Percentiles rank a stretch among this genome's conserved stretches.
Evolutionary conservation across 2,888 invertebrate species (phyloP).

Genomic region (Gymnocheta viridis): DNA sequence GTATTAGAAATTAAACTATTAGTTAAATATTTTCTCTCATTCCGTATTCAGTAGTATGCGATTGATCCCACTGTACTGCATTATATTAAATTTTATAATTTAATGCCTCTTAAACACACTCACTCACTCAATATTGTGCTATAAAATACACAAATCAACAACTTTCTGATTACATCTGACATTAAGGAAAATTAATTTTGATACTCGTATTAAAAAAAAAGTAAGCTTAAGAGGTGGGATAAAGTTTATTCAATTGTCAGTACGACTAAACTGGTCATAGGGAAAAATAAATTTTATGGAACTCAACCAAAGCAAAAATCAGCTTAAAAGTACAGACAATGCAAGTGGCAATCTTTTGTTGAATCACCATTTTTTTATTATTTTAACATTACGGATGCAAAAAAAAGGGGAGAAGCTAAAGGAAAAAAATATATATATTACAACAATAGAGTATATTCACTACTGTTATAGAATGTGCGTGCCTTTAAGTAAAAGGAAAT

Average conservation of each 20-base stretch:
- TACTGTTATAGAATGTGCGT: neutral
- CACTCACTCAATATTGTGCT: neutral
- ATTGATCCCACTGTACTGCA: too few relatives aligned
- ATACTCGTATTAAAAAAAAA: neutral
- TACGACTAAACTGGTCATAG: neutral
- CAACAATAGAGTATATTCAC: neutral
- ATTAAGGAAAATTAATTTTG: constrained; percentile 1
- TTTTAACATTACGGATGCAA: neutral
- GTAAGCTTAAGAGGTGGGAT: neutral
- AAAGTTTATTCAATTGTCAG: neutral
- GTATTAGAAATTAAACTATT: too few relatives aligned
- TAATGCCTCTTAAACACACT: neutral
- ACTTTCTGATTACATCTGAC: neutral
- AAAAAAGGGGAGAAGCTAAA: neutral
- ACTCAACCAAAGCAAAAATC: neutral
- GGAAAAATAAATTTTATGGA: constrained; percentile 12
- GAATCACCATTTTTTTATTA: constrained; percentile 2
- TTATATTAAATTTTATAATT: neutral
- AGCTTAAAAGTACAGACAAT: neutral
- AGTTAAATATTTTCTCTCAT: too few relatives aligned
- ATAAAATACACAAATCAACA: neutral
- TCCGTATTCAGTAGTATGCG: too few relatives aligned
- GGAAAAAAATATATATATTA: neutral
- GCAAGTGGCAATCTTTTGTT: constrained; percentile 16
- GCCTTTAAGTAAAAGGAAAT: constrained; percentile 16